Evolutionary conservation across 2,888 invertebrate species (phyloP).

Genomic region (Drosophila meridionalis): DNA sequence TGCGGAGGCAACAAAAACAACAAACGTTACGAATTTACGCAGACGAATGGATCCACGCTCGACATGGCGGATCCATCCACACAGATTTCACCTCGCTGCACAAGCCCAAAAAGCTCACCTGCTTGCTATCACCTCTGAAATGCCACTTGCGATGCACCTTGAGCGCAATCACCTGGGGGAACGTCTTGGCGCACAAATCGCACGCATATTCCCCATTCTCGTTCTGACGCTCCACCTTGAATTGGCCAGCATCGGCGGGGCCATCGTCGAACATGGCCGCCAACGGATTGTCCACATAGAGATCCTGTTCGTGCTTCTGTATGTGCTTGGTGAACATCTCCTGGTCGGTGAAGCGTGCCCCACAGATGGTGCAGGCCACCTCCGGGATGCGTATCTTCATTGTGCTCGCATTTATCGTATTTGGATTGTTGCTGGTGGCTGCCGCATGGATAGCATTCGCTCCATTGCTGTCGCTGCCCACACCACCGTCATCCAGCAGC

Average conservation of each 20-base stretch:
- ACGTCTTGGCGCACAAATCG: constrained; percentile 85
- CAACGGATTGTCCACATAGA: constrained; percentile 84
- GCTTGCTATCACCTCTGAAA: constrained; percentile 85
- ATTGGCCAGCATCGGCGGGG: constrained; percentile 84
- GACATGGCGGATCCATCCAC: constrained; percentile 16
- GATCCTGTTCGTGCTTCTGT: constrained; percentile 84
- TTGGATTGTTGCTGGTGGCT: constrained; percentile 14
- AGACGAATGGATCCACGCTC: constrained; percentile 14
- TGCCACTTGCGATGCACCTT: constrained; percentile 86
- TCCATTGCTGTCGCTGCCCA: constrained; percentile 33
- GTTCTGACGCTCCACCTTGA: constrained; percentile 83
- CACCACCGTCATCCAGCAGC: constrained; percentile 49
- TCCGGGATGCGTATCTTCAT: constrained; percentile 82
- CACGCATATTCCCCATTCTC: constrained; percentile 85
- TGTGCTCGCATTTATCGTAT: constrained; percentile 18
- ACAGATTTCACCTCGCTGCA: constrained; percentile 80
- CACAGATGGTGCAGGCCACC: constrained; percentile 84
- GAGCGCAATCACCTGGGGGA: constrained; percentile 84
- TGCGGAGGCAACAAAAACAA: constrained; percentile 79
- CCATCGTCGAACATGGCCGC: constrained; percentile 85
- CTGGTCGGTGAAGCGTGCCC: constrained; percentile 84
- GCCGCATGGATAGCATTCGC: constrained; percentile 14
- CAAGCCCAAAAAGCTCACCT: constrained; percentile 84
- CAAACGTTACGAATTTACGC: constrained; percentile 24
- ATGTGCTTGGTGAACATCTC: constrained; percentile 84